Percentiles rank a stretch among this genome's conserved stretches.
These are phyloP conservation scores for Crocuta crocuta DNA, from an alignment of 2,113 vertebrate species.

Conservation along the genomic window DNA sequence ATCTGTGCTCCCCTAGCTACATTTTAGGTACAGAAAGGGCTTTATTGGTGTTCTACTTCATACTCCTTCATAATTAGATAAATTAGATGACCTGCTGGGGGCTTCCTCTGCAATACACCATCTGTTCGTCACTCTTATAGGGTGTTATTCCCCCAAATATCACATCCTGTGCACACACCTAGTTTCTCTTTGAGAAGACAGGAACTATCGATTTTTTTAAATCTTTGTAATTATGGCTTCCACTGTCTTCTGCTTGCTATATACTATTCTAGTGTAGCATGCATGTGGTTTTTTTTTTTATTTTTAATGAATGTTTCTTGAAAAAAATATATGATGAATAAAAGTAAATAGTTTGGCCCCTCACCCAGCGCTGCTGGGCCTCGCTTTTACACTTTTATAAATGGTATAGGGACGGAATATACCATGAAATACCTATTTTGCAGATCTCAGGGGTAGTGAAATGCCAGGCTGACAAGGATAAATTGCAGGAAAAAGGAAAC, in stretches of 20 bases:
- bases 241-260: background rate
- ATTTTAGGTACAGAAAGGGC: rapidly evolving
- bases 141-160: rapidly evolving
- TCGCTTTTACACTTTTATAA: background rate
- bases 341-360: background rate
- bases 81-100: rapidly evolving
- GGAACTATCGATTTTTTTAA: background rate
- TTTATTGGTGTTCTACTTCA: rapidly evolving
- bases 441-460: background rate
- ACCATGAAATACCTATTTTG: background rate
- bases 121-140: no score
- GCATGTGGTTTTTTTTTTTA: background rate
- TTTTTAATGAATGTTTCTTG: background rate
- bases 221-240: background rate
- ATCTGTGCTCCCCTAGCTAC: rapidly evolving
- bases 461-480: background rate
- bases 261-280: rapidly evolving
- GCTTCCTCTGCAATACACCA: background rate
- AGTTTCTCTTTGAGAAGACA: background rate
- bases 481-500: background rate
- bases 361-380: background rate
- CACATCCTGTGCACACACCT: rapidly evolving
- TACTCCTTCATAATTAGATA: background rate
- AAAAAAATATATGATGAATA: background rate
- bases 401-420: background rate